Conservation (phyloP, 1,140 invertebrate species). For the Cardiocondyla obscurior region DNA sequence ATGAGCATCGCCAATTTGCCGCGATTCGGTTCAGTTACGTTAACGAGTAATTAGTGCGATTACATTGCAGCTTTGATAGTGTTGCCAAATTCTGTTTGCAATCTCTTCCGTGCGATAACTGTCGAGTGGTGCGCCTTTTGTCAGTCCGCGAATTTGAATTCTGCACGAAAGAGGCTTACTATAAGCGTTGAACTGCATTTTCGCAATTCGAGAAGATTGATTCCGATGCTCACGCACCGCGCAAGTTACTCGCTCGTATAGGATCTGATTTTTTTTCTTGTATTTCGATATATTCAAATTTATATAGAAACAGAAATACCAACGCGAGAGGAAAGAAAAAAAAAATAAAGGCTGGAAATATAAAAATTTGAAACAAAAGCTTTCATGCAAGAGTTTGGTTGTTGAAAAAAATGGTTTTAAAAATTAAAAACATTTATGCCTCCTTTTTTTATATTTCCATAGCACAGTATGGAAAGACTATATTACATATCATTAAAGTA, state of each 20-base stretch:
- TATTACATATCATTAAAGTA: neutral
- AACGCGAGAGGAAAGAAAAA: neutral
- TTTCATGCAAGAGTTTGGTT: neutral
- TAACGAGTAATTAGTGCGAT: slow-evolving; percentile 45
- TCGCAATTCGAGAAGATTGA: neutral
- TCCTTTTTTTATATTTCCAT: neutral
- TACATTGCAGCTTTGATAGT: neutral
- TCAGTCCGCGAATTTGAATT: slow-evolving; percentile 1
- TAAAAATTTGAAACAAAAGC: neutral
- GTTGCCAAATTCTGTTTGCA: neutral
- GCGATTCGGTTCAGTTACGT: neutral
- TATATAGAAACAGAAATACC: neutral
- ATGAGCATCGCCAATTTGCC: neutral
- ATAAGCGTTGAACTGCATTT: neutral
- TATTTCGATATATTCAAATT: neutral
- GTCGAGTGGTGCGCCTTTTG: neutral
- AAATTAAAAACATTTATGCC: neutral
- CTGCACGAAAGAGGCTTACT: slow-evolving; percentile 17
- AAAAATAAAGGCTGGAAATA: neutral
- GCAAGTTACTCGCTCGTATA: neutral
- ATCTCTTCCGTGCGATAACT: neutral
- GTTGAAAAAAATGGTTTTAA: neutral
- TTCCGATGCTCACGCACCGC: neutral
- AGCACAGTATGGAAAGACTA: neutral
- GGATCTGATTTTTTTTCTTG: neutral